phyloP scores from a whole-genome alignment of 2,113 vertebrate species.

The Erpornis zantholeuca region DNA sequence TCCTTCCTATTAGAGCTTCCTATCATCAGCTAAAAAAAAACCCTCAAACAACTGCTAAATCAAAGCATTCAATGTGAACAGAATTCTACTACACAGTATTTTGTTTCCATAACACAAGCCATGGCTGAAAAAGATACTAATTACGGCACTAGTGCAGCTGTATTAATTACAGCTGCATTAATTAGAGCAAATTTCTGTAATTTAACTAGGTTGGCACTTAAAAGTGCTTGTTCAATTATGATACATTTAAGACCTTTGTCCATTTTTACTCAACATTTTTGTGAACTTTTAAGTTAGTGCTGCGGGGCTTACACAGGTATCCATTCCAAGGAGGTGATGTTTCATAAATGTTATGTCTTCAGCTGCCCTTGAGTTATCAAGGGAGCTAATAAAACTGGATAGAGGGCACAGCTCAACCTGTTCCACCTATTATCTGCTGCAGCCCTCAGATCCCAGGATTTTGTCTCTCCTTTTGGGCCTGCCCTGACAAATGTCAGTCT shows the following conservation, averaged over 20 bases:
- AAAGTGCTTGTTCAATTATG: not conserved
- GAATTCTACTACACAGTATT: not conserved
- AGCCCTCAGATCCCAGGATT: not conserved
- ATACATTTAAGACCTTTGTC: not conserved
- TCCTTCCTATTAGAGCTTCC: not conserved
- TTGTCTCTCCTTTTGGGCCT: not conserved
- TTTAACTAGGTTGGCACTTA: conserved; percentile 7
- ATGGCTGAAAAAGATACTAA: not conserved
- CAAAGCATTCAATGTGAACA: not conserved
- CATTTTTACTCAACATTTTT: not conserved
- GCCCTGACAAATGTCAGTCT: not conserved
- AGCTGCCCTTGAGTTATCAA: not conserved
- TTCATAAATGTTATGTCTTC: not conserved
- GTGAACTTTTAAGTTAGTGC: not conserved
- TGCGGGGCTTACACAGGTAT: not conserved
- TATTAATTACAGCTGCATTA: conserved; percentile 46
- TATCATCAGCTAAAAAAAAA: not conserved
- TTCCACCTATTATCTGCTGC: not conserved
- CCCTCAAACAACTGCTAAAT: not conserved
- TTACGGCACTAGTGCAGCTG: not conserved
- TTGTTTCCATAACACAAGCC: conserved; percentile 17
- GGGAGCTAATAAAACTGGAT: not conserved
- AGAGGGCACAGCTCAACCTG: not conserved
- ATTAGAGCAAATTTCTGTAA: conserved; percentile 32
- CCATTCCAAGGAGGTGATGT: not conserved